A percentile compares a stretch with the other conserved stretches of the same genome.
Conservation (phyloP, 2,113 vertebrate species). For the Gasterosteus nipponicus region DNA sequence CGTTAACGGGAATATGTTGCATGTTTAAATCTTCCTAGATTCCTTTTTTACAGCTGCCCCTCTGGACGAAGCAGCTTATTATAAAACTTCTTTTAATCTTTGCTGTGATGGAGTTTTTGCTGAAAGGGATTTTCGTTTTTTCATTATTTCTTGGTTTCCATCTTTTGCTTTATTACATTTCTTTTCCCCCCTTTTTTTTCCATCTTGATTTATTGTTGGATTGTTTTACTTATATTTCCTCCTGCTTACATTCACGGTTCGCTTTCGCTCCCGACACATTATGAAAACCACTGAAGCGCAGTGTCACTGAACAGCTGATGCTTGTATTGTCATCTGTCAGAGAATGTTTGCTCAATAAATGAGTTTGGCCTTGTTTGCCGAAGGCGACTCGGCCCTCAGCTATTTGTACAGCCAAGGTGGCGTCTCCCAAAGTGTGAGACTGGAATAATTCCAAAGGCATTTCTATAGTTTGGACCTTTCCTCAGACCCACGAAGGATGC, state of each 20-base stretch:
- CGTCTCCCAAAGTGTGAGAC: background rate
- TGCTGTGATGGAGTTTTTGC: slow-evolving; percentile 11
- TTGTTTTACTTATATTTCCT: background rate
- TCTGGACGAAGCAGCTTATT: background rate
- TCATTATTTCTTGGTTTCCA: background rate
- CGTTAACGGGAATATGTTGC: background rate
- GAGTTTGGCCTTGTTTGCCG: slow-evolving; percentile 3
- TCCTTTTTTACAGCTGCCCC: background rate
- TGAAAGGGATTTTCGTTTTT: background rate
- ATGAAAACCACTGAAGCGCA: background rate
- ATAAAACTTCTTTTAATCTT: slow-evolving; percentile 21
- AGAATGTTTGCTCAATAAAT: background rate
- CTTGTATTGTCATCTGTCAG: background rate
- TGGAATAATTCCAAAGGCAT: slow-evolving; percentile 16
- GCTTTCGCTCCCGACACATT: background rate
- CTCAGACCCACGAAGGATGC: background rate
- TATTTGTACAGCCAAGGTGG: background rate
- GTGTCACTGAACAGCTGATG: background rate
- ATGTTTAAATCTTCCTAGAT: background rate
- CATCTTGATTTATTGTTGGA: background rate
- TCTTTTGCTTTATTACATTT: slow-evolving; percentile 3
- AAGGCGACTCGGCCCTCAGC: background rate
- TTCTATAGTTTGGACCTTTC: background rate
- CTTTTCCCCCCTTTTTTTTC: background rate
- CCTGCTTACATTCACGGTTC: background rate